Conservation (phyloP, 2,888 invertebrate species). For the Tillus elongatus region DNA sequence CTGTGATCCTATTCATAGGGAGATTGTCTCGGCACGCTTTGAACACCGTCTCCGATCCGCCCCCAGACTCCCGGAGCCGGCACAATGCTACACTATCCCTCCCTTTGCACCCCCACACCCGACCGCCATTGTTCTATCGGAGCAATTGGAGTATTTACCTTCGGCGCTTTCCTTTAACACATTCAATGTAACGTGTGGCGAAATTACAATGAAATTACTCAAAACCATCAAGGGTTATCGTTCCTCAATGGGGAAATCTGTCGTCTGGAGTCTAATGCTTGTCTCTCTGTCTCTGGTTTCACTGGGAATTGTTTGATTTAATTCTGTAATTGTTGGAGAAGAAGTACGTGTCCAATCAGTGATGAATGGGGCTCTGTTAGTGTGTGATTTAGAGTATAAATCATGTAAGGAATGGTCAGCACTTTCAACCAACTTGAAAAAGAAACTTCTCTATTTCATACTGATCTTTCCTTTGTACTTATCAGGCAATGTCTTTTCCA, state of each 20-base stretch:
- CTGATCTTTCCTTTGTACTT: too few species aligned
- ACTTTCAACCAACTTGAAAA: too few species aligned
- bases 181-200: constrained; percentile 11
- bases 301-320: not conserved
- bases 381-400: too few species aligned
- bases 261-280: not conserved
- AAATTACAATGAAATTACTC: constrained; percentile 12
- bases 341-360: too few species aligned
- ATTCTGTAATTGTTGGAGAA: too few species aligned
- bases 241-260: not conserved
- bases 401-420: too few species aligned
- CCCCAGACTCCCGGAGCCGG: constrained; percentile 33
- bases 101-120: constrained; percentile 37
- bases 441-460: too few species aligned
- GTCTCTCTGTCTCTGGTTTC: not conserved
- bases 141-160: constrained; percentile 37
- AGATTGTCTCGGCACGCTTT: constrained; percentile 36
- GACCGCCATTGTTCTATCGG: constrained; percentile 39
- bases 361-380: too few species aligned
- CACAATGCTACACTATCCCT: constrained; percentile 11
- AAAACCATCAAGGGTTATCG: constrained; percentile 8
- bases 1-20: constrained; percentile 42
- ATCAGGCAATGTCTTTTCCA: too few species aligned
- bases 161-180: too few species aligned
- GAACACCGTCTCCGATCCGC: constrained; percentile 36